These are phyloP conservation scores for Pipa parva DNA, from an alignment of 2,113 vertebrate genomes.

Conservation along the genomic window DNA sequence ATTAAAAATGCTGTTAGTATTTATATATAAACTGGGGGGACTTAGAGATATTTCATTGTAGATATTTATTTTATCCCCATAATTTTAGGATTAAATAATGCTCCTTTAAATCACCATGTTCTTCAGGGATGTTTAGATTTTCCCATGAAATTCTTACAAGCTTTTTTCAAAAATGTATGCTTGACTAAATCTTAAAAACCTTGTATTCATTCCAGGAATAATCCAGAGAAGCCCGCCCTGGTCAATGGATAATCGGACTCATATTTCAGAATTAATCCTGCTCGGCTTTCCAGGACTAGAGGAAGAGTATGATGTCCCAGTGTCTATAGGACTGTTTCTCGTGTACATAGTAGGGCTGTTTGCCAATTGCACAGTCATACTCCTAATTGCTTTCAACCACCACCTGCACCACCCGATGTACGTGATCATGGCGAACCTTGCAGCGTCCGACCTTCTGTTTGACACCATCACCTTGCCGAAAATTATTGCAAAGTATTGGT, in stretches of 20 bases:
- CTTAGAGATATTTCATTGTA: too few relatives aligned
- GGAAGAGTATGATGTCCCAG: neutral
- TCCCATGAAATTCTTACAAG: too few relatives aligned
- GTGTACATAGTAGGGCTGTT: conserved; percentile 7
- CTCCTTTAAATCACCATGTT: too few relatives aligned
- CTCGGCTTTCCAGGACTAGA: conserved; percentile 20
- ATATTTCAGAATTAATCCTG: conserved; percentile 8
- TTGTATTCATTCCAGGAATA: neutral
- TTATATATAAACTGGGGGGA: too few relatives aligned
- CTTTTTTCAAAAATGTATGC: too few relatives aligned
- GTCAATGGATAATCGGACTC: conserved; percentile 24
- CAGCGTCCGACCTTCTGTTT: conserved; percentile 23
- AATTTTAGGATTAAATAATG: too few relatives aligned
- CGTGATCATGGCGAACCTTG: conserved; percentile 20
- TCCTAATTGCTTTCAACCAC: neutral
- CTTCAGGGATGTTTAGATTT: too few relatives aligned
- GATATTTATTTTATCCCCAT: too few relatives aligned
- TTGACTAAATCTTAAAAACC: too few relatives aligned
- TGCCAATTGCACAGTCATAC: conserved; percentile 19
- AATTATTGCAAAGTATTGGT: conserved; percentile 33
- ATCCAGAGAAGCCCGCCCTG: neutral
- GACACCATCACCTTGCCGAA: conserved; percentile 27
- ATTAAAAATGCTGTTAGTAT: too few relatives aligned
- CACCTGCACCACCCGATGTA: conserved; percentile 28
- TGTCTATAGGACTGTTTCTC: conserved; percentile 22